A percentile compares a stretch with the other conserved stretches of the same genome.
Conservation (phyloP, 1,140 invertebrate species). For the silkworm (Bombyx mori) region ASM3026992v2 NC_085128.1:15932001-15932500, state of each 20-base stretch:
- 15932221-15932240: too few relatives aligned
- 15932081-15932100: not conserved
- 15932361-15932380: constrained; percentile 32
- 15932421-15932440: constrained; percentile 35
- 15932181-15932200: too few relatives aligned
- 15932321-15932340: constrained; percentile 3
- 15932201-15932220: too few relatives aligned
- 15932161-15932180: too few relatives aligned
- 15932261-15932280: too few relatives aligned
- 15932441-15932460: constrained; percentile 39
- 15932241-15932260: too few relatives aligned
- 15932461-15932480: constrained; percentile 28
- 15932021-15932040: not conserved
- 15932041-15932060: not conserved
- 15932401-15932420: constrained; percentile 37
- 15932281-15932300: too few relatives aligned
- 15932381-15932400: constrained; percentile 45
- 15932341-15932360: constrained; percentile 40
- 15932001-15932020: not conserved
- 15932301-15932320: too few relatives aligned
- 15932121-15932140: too few relatives aligned
- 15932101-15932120: too few relatives aligned
- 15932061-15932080: not conserved
- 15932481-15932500: constrained; percentile 45
- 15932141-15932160: too few relatives aligned